phyloP scores from a whole-genome alignment of 2,113 vertebrate genomes.

The Psophia crepitans region DNA sequence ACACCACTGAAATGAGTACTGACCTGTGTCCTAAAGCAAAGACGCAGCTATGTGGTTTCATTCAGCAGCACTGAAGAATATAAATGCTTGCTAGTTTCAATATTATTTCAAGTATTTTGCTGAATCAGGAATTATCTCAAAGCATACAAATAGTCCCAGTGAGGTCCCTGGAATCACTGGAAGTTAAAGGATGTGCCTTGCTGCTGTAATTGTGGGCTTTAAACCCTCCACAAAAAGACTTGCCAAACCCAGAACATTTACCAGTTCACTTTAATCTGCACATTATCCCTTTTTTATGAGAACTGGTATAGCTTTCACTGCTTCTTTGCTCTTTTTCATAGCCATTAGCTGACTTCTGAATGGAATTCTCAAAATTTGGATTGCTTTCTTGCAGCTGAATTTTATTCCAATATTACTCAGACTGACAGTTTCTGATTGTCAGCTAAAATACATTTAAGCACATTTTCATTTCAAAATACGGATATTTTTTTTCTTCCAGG shows the following conservation, averaged over 20 bases:
- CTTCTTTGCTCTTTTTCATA: background rate
- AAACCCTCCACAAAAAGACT: background rate
- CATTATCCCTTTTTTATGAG: background rate
- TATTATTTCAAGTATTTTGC: background rate
- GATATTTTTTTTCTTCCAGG: background rate
- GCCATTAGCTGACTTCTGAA: background rate
- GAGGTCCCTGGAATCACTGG: background rate
- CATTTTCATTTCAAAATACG: background rate
- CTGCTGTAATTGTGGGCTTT: background rate
- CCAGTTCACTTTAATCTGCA: background rate
- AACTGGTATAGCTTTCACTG: background rate
- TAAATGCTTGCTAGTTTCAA: background rate
- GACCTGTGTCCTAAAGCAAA: background rate
- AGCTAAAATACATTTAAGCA: background rate
- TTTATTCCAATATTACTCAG: background rate
- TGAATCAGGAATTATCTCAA: background rate
- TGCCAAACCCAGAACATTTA: background rate
- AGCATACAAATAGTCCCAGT: background rate
- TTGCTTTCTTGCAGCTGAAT: background rate
- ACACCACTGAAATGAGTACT: background rate
- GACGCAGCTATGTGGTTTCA: background rate
- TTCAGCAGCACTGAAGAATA: background rate
- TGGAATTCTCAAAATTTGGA: background rate
- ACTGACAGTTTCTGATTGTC: background rate
- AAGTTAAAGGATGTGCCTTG: background rate